Conservation (phyloP, 1,140 invertebrate genomes). For the Lordiphosa collinella region DNA sequence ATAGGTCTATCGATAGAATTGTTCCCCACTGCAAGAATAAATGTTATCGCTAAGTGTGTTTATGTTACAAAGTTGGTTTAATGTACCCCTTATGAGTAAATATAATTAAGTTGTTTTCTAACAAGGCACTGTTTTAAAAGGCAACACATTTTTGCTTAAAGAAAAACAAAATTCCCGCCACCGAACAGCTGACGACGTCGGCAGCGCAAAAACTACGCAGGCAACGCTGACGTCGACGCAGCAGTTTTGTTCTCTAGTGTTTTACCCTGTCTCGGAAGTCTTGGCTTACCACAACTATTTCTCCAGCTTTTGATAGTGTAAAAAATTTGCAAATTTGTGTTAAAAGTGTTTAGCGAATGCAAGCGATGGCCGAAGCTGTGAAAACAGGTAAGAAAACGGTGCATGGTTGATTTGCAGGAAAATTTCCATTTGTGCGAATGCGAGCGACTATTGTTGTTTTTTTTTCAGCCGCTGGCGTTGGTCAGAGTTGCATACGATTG, state of each 20-base stretch:
- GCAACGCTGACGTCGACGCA: no score
- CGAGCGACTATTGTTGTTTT: slow-evolving; percentile 30
- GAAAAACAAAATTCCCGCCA: no score
- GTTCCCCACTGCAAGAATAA: no score
- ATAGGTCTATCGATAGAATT: background rate
- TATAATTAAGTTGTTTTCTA: no score
- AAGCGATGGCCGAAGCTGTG: slow-evolving; percentile 48
- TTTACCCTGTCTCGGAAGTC: background rate
- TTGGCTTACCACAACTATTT: slow-evolving; percentile 16
- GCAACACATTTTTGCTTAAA: no score
- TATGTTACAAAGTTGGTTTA: background rate
- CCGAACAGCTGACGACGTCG: no score
- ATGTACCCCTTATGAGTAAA: background rate
- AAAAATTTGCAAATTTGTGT: slow-evolving; percentile 7
- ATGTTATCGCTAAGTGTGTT: background rate
- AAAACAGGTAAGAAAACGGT: slow-evolving; percentile 45
- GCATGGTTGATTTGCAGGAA: background rate
- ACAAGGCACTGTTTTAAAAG: no score
- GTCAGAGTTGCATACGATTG: slow-evolving; percentile 21
- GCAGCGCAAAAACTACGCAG: no score
- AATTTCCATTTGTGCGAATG: slow-evolving; percentile 18
- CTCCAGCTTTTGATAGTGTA: slow-evolving; percentile 4
- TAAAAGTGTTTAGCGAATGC: background rate
- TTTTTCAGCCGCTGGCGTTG: slow-evolving; percentile 6
- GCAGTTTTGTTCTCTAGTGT: no score